Percentiles rank a stretch among this genome's conserved stretches.
phyloP scores from a whole-genome alignment of 2,888 invertebrate species.

The Macrophya alboannulata region DNA sequence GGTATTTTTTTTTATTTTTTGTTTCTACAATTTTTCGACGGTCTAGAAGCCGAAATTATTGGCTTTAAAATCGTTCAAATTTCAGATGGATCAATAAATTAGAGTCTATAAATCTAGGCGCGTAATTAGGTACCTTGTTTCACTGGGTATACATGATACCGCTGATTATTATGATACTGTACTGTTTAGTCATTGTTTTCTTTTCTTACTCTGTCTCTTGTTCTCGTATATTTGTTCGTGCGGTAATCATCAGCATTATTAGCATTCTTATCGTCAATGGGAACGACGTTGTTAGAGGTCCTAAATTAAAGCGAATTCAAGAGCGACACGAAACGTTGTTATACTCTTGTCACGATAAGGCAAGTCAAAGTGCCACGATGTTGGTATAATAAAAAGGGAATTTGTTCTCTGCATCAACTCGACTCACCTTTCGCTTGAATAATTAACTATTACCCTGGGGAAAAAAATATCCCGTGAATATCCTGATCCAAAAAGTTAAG shows the following conservation, averaged over 20 bases:
- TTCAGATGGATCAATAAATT: not conserved
- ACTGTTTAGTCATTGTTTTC: not conserved
- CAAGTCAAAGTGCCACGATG: conserved; percentile 28
- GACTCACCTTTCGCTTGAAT: not conserved
- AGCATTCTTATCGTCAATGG: conserved; percentile 44
- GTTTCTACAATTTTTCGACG: not conserved
- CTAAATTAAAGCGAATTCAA: conserved; percentile 36
- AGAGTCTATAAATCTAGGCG: not conserved
- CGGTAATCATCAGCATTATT: conserved; percentile 1
- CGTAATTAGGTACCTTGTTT: not conserved
- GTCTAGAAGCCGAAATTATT: not conserved
- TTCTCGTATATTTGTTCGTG: not conserved
- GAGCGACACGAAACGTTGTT: conserved; percentile 39
- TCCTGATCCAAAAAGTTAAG: not conserved
- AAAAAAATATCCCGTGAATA: not conserved
- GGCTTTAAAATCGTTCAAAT: not conserved
- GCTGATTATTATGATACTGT: not conserved
- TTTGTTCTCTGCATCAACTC: not conserved
- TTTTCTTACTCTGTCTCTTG: not conserved
- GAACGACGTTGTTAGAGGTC: conserved; percentile 19
- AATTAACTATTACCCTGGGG: not conserved
- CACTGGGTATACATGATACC: not conserved
- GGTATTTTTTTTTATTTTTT: not conserved
- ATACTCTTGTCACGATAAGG: conserved; percentile 36
- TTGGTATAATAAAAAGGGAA: conserved; percentile 4